Evolutionary conservation across 2,113 vertebrate genomes (phyloP), one percentile per base, ranked within the genome.

Genomic region (Corythornis cristatus): DNA sequence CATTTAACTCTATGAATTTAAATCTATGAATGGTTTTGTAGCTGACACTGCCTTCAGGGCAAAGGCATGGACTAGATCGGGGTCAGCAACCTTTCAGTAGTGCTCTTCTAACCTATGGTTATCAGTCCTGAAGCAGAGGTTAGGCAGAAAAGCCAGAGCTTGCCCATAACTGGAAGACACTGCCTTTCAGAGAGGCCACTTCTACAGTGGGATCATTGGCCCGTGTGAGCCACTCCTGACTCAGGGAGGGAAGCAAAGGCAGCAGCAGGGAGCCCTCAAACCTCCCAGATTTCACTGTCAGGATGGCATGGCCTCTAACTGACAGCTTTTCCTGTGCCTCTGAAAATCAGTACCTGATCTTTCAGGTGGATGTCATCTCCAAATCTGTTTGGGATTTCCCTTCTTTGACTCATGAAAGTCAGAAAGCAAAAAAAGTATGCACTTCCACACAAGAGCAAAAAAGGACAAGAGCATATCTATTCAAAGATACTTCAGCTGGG

Each of bases 31-130:
- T 51, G 60, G 71, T 21, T 70, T 58, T 42, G 29, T 57, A 60
- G 58, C 58, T 83, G 87, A 73, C 56, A 29, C 51, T 93, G 89
- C 93, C 93, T 83, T 87, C 71, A 65, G 89, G 93, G 89, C 62
- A 80, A 72, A 93, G 31, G 14, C 70, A 23, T 57, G 94, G 71
- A 73, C 64, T 50, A 86, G 60, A 83, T 33, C 5, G 1, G 61
- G 71, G 85, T 89, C 84, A 89, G 45, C 26, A 93, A 42, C 58
- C 42, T 93, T 89, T 83, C 68, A 58, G 0, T 14, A 25, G 45
- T 80, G 67, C 25, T 83, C n/a, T 66, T 62, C 42, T 89, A 73
- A 50, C 58, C 75, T 83, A 50, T 66, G 82, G 67, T 88, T 94
- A 86, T 90, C 90, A 88, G 61, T 9, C 12, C 22, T 2, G 3